Conservation (phyloP, 2,888 invertebrate genomes). For the Zaprionus obscuricornis region DNA sequence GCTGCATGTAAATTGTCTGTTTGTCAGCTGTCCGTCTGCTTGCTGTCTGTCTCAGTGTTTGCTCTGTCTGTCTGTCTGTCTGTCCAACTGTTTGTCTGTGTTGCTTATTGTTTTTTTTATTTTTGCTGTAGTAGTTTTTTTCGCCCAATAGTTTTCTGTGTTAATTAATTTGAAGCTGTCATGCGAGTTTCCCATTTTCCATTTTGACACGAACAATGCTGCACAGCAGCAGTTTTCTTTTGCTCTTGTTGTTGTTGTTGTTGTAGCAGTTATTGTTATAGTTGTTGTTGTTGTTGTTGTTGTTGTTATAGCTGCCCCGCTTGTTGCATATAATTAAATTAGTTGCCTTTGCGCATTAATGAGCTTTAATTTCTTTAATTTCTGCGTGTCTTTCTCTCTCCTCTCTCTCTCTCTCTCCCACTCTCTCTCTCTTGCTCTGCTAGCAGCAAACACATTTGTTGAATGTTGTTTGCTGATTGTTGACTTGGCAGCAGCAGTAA, state of each 20-base stretch:
- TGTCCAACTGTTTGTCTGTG: too few relatives aligned
- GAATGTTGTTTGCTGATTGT: too few relatives aligned
- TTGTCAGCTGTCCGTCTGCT: too few relatives aligned
- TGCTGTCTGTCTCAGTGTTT: too few relatives aligned
- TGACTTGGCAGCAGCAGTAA: too few relatives aligned
- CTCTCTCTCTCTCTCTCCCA: too few relatives aligned
- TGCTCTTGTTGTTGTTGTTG: not conserved
- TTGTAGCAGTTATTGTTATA: slow-evolving; percentile 14
- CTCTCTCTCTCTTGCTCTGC: too few relatives aligned
- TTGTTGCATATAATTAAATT: slow-evolving; percentile 62
- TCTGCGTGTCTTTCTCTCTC: slow-evolving; percentile 8
- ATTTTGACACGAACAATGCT: slow-evolving; percentile 57
- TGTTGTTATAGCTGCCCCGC: too few relatives aligned
- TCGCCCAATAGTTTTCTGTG: slow-evolving; percentile 76
- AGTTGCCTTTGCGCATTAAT: slow-evolving; percentile 34
- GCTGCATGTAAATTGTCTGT: slow-evolving; percentile 72
- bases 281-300: slow-evolving; percentile 8
- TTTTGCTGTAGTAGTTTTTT: slow-evolving; percentile 12
- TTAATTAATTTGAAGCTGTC: slow-evolving; percentile 74
- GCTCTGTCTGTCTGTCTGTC: slow-evolving; percentile 16
- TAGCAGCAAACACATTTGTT: too few relatives aligned
- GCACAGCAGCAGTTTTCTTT: slow-evolving; percentile 23
- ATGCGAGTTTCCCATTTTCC: slow-evolving; percentile 63
- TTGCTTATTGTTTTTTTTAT: slow-evolving; percentile 46
- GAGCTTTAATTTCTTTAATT: slow-evolving; percentile 25